Evolutionary conservation across 2,888 invertebrate genomes (phyloP).

Genomic region (Omphaloscelis lunosa): DNA sequence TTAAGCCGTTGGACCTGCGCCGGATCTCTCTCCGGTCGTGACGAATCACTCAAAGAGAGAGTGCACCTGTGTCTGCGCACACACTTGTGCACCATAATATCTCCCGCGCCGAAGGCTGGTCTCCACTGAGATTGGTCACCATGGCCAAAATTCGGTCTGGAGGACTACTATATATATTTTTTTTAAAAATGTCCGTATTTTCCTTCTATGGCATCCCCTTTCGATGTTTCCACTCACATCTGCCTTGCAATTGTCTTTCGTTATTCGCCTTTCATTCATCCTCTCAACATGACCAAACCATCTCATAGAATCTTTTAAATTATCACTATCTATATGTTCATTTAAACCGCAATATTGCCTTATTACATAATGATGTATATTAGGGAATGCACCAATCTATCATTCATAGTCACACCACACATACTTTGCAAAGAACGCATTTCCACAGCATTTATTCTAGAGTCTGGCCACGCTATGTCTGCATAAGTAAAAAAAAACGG

Average conservation of each 20-base stretch:
- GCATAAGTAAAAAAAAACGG: too few relatives aligned
- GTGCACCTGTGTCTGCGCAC: too few relatives aligned
- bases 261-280: not conserved
- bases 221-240: not conserved
- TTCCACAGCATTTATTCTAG: not conserved
- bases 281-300: not conserved
- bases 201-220: not conserved
- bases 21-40: too few relatives aligned
- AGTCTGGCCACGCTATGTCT: too few relatives aligned
- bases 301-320: not conserved
- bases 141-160: too few relatives aligned
- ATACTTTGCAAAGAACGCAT: not conserved
- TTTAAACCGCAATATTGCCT: not conserved
- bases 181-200: too few relatives aligned
- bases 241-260: not conserved
- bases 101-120: too few relatives aligned
- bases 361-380: not conserved
- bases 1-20: too few relatives aligned
- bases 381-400: not conserved
- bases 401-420: not conserved
- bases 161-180: too few relatives aligned
- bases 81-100: too few relatives aligned
- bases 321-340: not conserved
- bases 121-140: too few relatives aligned
- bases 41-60: too few relatives aligned